Base-by-base conservation (phyloP, 2,888 invertebrate species). In the Heliconius erato region DNA sequence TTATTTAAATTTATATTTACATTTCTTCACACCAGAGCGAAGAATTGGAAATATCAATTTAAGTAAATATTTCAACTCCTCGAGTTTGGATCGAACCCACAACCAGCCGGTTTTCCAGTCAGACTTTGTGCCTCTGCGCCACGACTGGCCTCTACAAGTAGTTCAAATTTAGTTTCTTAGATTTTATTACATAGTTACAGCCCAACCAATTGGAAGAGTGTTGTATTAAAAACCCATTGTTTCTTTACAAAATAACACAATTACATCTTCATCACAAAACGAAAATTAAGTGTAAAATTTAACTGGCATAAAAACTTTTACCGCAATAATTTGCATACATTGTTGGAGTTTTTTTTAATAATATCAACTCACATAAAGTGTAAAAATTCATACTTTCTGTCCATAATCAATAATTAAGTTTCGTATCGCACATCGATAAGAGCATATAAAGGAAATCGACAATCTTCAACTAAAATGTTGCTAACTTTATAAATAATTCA, bases 401-500 rank as follows among this genome's bases (percentile, higher is more conserved):
- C 54, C 68, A 79, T 69, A 79, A 79, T 59, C 59, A 40, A 82
- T 79, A 82, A 79, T 74, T 78, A 78, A 78, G 67, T 49, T 44
- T 67, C 40, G 78, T 78, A 67, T 68, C 78, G 65, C 67, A 67
- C 68, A 49, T 78, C 78, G 78, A 78, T 78, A 78, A 44, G 14
- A 67, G 44, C 78, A 23, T 49, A 67, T 78, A 28, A n/a, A 44
- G 76, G 76, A 79, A 79, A 77, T 67, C 54, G 40, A 82, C 77
- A 78, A 79, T 82, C 59, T 74, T 83, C 80, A 79, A 82, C 80
- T 80, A 83, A 84, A 82, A 80, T 86, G 79, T 85, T 84, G 84
- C 85, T 84, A 86, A 84, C 84, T 85, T 85, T 84, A 88, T 88
- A 87, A 87, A 88, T 88, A 88, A 89, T 87, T 88, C 86, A 88